Base-by-base conservation (phyloP, 2,888 invertebrate genomes). In the Eupeodes luniger region DNA sequence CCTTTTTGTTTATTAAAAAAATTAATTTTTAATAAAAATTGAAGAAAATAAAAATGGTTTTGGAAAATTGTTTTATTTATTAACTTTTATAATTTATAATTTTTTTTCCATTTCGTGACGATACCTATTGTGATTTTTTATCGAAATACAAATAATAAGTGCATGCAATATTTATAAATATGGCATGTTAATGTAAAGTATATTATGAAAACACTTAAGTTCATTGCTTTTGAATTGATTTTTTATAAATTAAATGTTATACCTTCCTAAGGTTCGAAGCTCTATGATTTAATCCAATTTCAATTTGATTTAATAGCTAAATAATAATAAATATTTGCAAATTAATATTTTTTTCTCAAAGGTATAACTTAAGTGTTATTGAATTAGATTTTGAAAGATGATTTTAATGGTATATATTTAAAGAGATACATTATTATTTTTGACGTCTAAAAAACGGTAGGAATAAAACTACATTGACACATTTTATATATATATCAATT, bases 1-100 rank as follows among this genome's bases (percentile, higher is more conserved):
- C 49, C 36, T 16, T 84, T 83, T 83, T 87, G 72, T 83, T 87
- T 76, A 86, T 79, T 75, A 79, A 82, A 76, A 14, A 49, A 57
- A 19, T 49, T 44, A 19, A 57, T 36, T 16, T 62, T 57, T 57
- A 19, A 75, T 72, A 47, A 75, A 55, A 16, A 5, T 11, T 16
- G 70, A 51, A 16, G 9, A 14, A 6, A 16, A 12, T 19, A 14
- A 16, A 53, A 27, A 27, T 27, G 0, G 2, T 51, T 67, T 67
- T 16, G 0, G 0, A n/a, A 67, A 51, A 51, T 67, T 51, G 67
- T 51, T 49, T 36, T 69, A 16, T 36, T 53, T 69, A 36, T 53
- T 61, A 4, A 12, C 14, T 11, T 61, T 12, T 36, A 5, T 14
- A 4, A 53, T 69, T 47, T 34, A 12, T 6, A 19, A 9, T 64